Evolutionary conservation across 2,113 vertebrate genomes (phyloP).

Genomic region (Osmerus eperlanus): DNA sequence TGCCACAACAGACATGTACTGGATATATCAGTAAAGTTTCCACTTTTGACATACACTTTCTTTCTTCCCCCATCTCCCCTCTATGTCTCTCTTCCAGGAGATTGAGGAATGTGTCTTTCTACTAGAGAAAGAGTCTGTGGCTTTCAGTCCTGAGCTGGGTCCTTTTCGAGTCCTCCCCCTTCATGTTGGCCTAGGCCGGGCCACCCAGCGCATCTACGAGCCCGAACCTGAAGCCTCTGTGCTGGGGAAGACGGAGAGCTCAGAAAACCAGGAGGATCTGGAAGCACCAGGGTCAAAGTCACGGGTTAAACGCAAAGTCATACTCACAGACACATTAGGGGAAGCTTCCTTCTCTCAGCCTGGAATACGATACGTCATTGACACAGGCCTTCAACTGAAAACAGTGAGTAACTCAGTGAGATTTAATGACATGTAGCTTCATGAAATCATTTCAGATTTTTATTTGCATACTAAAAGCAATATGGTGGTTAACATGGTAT

Average conservation of each 20-base stretch:
- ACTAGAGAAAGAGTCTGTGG: slow-evolving; percentile 73
- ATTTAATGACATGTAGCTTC: neutral
- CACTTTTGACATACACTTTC: neutral
- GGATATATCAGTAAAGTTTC: neutral
- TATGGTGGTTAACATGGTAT: no score
- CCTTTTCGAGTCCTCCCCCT: slow-evolving; percentile 74
- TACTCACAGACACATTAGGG: slow-evolving; percentile 81
- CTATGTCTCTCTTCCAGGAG: slow-evolving; percentile 64
- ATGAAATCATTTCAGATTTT: neutral
- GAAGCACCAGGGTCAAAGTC: slow-evolving; percentile 15
- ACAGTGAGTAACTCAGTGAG: slow-evolving; percentile 74
- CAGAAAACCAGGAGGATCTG: slow-evolving; percentile 1
- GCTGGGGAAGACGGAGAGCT: slow-evolving; percentile 4
- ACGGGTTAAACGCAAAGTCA: slow-evolving; percentile 64
- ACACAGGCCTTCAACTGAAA: slow-evolving; percentile 86
- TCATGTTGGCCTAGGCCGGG: slow-evolving; percentile 66
- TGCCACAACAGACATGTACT: neutral
- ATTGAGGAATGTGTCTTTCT: slow-evolving; percentile 68
- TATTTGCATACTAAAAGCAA: no score
- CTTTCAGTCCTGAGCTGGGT: slow-evolving; percentile 71
- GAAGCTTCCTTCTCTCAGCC: slow-evolving; percentile 87
- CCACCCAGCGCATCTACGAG: slow-evolving; percentile 77
- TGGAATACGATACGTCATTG: slow-evolving; percentile 80
- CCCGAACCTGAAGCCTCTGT: slow-evolving; percentile 2
- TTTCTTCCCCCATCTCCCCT: neutral